Conservation (phyloP, 2,888 invertebrate genomes). For the Yponomeuta plumbellus region DNA sequence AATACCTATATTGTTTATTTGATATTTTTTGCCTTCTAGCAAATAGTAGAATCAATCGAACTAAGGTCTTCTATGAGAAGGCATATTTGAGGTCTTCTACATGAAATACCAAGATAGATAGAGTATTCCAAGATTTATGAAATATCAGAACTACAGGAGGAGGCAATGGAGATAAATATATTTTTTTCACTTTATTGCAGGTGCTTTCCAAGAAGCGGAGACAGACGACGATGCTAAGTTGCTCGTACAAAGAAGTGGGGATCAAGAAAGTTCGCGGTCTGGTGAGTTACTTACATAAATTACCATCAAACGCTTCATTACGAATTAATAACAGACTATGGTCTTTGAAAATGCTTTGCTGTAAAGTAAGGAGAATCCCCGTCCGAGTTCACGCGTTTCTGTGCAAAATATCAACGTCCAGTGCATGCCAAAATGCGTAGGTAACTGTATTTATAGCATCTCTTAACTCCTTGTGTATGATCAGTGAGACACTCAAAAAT, state of each 20-base stretch:
- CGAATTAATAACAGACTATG: background rate
- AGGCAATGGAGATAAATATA: no score
- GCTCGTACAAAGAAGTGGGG: background rate
- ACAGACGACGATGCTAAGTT: constrained; percentile 3
- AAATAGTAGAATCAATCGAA: no score
- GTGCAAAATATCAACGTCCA: constrained; percentile 7
- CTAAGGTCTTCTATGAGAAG: no score
- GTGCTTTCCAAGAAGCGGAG: background rate
- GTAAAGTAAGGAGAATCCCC: background rate
- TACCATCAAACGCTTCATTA: background rate
- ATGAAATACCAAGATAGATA: no score
- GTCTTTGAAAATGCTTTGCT: background rate
- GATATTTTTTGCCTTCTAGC: no score
- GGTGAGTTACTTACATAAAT: constrained; percentile 8
- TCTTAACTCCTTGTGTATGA: constrained; percentile 12
- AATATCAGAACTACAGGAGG: no score
- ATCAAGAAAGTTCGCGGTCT: background rate
- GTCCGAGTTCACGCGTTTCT: background rate
- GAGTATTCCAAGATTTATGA: no score
- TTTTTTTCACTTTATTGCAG: background rate
- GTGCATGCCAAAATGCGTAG: constrained; percentile 27
- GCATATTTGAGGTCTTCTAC: no score
- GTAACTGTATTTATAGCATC: constrained; percentile 25
- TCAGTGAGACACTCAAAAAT: constrained; percentile 16
- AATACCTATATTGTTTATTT: background rate